Percentiles rank a stretch among this genome's conserved stretches.
phyloP scores from a whole-genome alignment of 2,797 vertebrate genomes.

The Microchirus variegatus region DNA sequence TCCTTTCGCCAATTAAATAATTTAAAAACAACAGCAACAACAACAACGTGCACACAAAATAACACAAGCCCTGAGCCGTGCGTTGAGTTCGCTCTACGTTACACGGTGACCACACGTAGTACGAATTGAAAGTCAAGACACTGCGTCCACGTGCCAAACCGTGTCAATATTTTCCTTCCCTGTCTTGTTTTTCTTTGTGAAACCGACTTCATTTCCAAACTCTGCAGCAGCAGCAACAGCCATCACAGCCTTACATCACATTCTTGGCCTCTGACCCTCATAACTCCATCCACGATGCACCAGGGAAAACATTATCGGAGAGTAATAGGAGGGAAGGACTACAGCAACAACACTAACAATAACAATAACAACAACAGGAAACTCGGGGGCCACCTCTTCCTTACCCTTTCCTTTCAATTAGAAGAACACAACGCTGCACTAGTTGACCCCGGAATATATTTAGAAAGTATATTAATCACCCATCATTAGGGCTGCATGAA shows the following conservation, averaged over 20 bases:
- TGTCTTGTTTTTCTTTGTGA: not conserved
- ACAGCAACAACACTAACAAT: not conserved
- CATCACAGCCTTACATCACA: slow-evolving; percentile 19
- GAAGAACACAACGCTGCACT: too few species aligned
- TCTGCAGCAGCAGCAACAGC: slow-evolving; percentile 4
- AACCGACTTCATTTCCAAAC: slow-evolving; percentile 3
- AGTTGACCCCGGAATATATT: too few species aligned
- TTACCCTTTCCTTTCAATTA: too few species aligned
- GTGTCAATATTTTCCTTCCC: slow-evolving; percentile 17
- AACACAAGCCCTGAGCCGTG: not conserved
- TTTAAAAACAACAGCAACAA: not conserved
- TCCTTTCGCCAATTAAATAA: slow-evolving; percentile 20
- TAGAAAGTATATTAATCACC: too few species aligned
- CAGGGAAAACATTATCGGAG: slow-evolving; percentile 15
- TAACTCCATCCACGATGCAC: not conserved
- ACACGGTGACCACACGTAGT: too few species aligned
- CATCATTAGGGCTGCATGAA: too few species aligned
- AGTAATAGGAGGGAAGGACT: not conserved
- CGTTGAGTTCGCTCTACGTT: slow-evolving; percentile 17
- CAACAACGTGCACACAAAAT: not conserved
- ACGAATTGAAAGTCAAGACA: too few species aligned
- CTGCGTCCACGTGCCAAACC: too few species aligned
- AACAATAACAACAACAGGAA: too few species aligned
- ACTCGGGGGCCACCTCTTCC: too few species aligned
- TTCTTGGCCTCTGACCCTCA: slow-evolving; percentile 18